phyloP scores from a whole-genome alignment of 1,140 invertebrate genomes.

The Myzus persicae region DNA sequence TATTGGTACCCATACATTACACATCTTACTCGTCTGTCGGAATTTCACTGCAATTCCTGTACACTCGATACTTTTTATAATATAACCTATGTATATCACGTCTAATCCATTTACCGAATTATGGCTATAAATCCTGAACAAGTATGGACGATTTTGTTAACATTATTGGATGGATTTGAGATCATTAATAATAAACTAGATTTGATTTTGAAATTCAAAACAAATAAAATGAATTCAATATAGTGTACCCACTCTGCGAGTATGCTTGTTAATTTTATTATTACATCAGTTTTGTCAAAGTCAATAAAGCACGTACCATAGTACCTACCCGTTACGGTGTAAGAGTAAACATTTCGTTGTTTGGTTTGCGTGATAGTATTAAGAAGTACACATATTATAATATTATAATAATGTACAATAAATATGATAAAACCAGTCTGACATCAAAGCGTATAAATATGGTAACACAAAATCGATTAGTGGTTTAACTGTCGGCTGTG shows the following conservation, averaged over 20 bases:
- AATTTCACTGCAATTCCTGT: too few species aligned
- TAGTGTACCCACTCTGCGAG: too few species aligned
- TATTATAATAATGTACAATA: neutral
- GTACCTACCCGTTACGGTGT: neutral
- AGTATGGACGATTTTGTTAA: neutral
- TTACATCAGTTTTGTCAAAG: neutral
- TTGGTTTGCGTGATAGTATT: neutral
- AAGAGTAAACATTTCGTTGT: neutral
- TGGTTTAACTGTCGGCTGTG: neutral
- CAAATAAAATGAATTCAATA: neutral
- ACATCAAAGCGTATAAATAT: neutral
- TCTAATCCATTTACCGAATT: neutral
- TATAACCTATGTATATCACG: neutral
- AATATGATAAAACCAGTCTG: slow-evolving; percentile 1
- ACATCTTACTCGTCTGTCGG: too few species aligned
- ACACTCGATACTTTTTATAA: neutral
- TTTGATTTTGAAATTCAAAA: neutral
- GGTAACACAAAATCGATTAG: slow-evolving; percentile 6
- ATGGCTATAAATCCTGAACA: neutral
- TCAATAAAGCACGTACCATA: neutral
- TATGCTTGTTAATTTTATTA: neutral
- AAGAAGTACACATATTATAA: neutral
- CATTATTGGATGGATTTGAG: neutral
- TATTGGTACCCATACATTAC: too few species aligned
- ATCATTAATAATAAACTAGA: neutral